Base-by-base conservation (phyloP, 2,113 vertebrate species). In the Syrrhaptes paradoxus region DNA sequence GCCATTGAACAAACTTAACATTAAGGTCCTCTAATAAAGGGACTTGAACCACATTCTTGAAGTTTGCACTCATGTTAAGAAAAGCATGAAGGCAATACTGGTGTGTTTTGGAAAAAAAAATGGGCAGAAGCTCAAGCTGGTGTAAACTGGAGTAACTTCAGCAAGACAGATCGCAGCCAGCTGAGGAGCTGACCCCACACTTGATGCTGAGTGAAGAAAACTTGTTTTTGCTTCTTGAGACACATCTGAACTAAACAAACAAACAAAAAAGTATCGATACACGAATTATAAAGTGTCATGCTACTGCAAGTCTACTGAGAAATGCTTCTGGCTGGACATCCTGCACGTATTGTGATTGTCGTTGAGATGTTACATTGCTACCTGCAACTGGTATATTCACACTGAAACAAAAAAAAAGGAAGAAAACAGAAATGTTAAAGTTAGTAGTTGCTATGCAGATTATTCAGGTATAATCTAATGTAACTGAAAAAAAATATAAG, bases 321-420 rank as follows among this genome's bases (percentile, higher is more conserved):
- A 97, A 96, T 91, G 98, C 98, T 98, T 98, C 95, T 97, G 97
- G 98, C 98, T 97, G 97, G 96, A 87, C 96, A 80, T 97, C 96
- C 91, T 98, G 98, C 98, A 98, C 97, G 97, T 97, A 46, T 97
- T 84, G 97, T 98, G 98, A 97, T 97, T 96, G 97, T 98, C 13
- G 79, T 96, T 96, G 97, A 98, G 97, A 97, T 97, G 97, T 98
- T 94, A 96, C 96, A 95, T 94, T 97, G 97, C 98, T 98, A 51
- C 89, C 79, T 88, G 95, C 94, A 85, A 95, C 96, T 32, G 90
- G 57, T 95, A 93, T 92, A 96, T 96, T 90, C 91, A 90, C 89
- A 96, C 77, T 17, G 74, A 92, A 90, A 94, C 71, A 90, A 68
- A 80, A 11, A 19, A 41, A 59, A 51, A 66, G 36, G 20, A 71